phyloP scores from a whole-genome alignment of 2,888 invertebrate genomes.

The Brachylomia viminalis region DNA sequence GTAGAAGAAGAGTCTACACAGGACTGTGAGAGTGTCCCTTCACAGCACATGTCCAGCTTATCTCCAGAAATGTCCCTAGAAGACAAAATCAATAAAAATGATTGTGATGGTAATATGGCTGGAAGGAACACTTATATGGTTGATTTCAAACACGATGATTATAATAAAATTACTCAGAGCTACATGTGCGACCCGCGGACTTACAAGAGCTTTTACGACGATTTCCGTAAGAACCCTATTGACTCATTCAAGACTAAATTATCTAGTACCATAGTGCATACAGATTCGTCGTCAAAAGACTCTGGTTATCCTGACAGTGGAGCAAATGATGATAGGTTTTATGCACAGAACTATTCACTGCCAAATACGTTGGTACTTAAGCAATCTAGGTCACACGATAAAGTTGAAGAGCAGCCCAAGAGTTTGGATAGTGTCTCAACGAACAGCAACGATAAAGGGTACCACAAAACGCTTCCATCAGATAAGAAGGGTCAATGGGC shows the following conservation, averaged over 20 bases:
- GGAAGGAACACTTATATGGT: conserved; percentile 67
- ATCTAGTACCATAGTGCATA: conserved; percentile 81
- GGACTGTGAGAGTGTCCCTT: conserved; percentile 85
- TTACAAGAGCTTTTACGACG: conserved; percentile 84
- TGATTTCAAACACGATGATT: conserved; percentile 70
- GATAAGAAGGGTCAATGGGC: conserved; percentile 77
- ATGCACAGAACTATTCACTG: conserved; percentile 79
- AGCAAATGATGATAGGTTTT: conserved; percentile 80
- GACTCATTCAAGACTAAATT: conserved; percentile 76
- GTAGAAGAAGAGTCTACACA: conserved; percentile 89
- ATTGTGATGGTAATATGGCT: conserved; percentile 63
- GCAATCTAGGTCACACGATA: conserved; percentile 74
- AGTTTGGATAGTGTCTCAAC: conserved; percentile 82
- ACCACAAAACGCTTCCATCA: conserved; percentile 73
- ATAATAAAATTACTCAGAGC: conserved; percentile 68
- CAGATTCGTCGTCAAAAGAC: conserved; percentile 86
- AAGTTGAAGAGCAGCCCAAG: conserved; percentile 79
- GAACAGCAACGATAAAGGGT: conserved; percentile 77
- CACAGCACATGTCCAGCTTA: conserved; percentile 80
- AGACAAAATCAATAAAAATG: conserved; percentile 67
- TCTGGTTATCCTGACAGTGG: conserved; percentile 86
- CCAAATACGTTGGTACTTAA: conserved; percentile 77
- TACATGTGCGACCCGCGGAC: conserved; percentile 78
- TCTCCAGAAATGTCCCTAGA: conserved; percentile 80
- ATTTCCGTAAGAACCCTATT: conserved; percentile 76